Evolutionary conservation across 2,888 invertebrate genomes (phyloP).

Genomic region (Ichneumon xanthorius): DNA sequence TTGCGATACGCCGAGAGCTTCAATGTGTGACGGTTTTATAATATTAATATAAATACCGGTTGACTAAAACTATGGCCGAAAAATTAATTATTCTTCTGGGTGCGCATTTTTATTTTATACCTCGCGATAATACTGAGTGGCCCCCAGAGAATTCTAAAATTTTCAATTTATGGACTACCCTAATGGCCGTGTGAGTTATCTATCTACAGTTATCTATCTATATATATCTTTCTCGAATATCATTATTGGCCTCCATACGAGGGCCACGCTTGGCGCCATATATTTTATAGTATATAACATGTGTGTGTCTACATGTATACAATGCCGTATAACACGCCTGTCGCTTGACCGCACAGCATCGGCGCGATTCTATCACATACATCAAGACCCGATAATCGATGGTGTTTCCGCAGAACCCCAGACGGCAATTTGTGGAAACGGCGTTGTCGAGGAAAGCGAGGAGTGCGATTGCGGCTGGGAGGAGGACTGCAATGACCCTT

Average conservation of each 20-base stretch:
- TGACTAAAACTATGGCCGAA: no score
- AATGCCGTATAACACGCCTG: slow-evolving; percentile 4
- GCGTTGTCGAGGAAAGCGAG: slow-evolving; percentile 97
- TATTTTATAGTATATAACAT: slow-evolving; percentile 27
- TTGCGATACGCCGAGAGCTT: background rate
- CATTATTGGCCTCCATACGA: slow-evolving; percentile 35
- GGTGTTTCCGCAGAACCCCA: slow-evolving; percentile 90
- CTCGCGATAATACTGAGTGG: no score
- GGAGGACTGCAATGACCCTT: slow-evolving; percentile 96
- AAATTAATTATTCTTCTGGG: no score
- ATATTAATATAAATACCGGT: no score
- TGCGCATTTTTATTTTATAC: no score
- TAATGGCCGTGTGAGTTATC: background rate
- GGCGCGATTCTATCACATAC: slow-evolving; percentile 42
- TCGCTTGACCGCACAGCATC: slow-evolving; percentile 36
- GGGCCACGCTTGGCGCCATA: slow-evolving; percentile 14
- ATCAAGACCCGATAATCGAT: slow-evolving; percentile 71
- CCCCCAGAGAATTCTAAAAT: no score
- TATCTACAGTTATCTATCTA: background rate
- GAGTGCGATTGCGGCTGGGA: slow-evolving; percentile 99
- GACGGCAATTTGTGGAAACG: slow-evolving; percentile 98
- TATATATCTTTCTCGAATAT: slow-evolving; percentile 36
- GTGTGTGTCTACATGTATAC: background rate
- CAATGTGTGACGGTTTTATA: background rate
- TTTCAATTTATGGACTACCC: no score